Conservation (phyloP, 2,888 invertebrate species). For the Trachelus iudaicus region DNA sequence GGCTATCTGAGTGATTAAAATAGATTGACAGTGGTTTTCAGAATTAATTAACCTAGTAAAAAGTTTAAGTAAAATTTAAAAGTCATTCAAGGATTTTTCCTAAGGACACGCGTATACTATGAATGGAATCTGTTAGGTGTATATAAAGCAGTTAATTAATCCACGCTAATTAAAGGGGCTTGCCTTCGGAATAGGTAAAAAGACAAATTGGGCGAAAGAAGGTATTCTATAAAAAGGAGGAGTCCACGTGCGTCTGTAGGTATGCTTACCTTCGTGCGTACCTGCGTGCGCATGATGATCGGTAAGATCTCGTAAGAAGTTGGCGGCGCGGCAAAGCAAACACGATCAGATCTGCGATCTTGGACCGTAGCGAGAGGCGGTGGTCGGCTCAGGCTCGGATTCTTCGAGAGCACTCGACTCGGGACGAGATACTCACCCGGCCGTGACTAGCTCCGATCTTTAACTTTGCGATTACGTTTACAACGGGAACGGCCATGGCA, state of each 20-base stretch:
- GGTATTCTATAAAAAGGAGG: too few relatives aligned
- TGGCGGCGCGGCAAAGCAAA: constrained; percentile 47
- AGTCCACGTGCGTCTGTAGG: too few relatives aligned
- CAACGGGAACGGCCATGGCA: neutral
- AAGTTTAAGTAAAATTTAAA: too few relatives aligned
- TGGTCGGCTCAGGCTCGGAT: neutral
- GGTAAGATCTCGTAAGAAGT: constrained; percentile 23
- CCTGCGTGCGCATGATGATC: constrained; percentile 26
- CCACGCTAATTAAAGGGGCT: constrained; percentile 3
- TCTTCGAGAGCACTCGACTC: neutral
- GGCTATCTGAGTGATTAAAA: too few relatives aligned
- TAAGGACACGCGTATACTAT: too few relatives aligned
- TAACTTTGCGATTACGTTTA: constrained; percentile 11
- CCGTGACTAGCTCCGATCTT: constrained; percentile 31
- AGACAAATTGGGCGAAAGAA: too few relatives aligned
- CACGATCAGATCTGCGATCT: constrained; percentile 44
- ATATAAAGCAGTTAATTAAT: constrained; percentile 14
- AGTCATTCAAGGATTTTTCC: too few relatives aligned
- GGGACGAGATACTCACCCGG: constrained; percentile 24
- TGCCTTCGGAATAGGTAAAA: too few relatives aligned
- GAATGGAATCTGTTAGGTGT: too few relatives aligned
- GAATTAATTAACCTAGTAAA: too few relatives aligned
- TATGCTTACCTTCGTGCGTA: neutral
- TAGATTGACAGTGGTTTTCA: too few relatives aligned
- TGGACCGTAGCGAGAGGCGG: constrained; percentile 19